phyloP scores from a whole-genome alignment of 2,888 invertebrate species.

The Ferdinandea cuprea region DNA sequence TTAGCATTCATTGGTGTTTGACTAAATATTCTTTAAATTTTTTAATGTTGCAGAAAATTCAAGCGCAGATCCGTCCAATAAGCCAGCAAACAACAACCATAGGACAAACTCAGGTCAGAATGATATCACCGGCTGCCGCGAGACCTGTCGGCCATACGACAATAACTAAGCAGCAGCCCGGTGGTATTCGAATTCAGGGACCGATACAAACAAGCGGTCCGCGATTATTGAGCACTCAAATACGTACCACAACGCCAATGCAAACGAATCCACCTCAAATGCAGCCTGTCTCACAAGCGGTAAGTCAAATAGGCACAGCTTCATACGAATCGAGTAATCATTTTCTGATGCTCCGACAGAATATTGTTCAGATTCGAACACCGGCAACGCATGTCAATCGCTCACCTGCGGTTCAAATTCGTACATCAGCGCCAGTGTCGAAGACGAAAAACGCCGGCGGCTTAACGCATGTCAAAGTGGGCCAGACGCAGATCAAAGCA shows the following conservation, averaged over 20 bases:
- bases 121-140: constrained; percentile 84
- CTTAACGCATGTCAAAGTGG: constrained; percentile 82
- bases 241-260: constrained; percentile 78
- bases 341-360: constrained; percentile 76
- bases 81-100: constrained; percentile 85
- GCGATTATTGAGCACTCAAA: constrained; percentile 80
- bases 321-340: constrained; percentile 22
- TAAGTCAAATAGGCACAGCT: constrained; percentile 73
- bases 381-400: constrained; percentile 78
- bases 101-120: constrained; percentile 85
- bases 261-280: constrained; percentile 79
- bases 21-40: constrained; percentile 12
- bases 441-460: constrained; percentile 77
- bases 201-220: constrained; percentile 78
- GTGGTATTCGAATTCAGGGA: constrained; percentile 81
- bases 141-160: constrained; percentile 83
- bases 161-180: constrained; percentile 82
- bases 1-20: background rate
- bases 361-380: constrained; percentile 82
- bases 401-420: constrained; percentile 81
- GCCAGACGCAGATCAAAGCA: constrained; percentile 83
- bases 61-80: constrained; percentile 84
- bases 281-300: constrained; percentile 81
- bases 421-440: constrained; percentile 78
- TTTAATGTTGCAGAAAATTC: constrained; percentile 80